These are phyloP conservation scores for Napeogenes sylphis DNA, from an alignment of 2,888 invertebrate genomes.

Conservation along the genomic window DNA sequence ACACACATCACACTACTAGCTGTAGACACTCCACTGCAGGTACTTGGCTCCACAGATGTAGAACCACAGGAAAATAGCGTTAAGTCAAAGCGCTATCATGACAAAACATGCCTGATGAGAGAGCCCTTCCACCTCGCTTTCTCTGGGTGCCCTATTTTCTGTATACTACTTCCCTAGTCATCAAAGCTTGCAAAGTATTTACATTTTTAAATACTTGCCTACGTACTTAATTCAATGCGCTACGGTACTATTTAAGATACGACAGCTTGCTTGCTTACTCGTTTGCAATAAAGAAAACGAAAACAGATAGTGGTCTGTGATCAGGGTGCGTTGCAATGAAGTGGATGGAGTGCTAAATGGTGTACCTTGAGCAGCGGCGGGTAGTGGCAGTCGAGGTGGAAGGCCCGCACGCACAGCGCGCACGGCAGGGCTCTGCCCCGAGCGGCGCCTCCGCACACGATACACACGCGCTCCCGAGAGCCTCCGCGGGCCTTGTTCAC, in stretches of 20 bases:
- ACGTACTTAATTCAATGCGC: no score
- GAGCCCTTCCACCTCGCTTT: neutral
- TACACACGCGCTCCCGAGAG: conserved; percentile 96
- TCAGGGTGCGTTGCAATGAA: neutral
- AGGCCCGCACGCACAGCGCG: conserved; percentile 93
- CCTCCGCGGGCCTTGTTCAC: conserved; percentile 95
- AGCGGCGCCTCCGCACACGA: conserved; percentile 78
- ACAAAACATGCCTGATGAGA: no score
- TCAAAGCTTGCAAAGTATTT: no score
- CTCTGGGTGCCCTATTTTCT: neutral
- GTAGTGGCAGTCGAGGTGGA: conserved; percentile 95
- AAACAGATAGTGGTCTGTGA: neutral
- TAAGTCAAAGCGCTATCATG: no score
- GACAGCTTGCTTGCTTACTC: no score
- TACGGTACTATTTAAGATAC: no score
- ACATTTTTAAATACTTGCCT: no score
- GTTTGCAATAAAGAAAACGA: no score
- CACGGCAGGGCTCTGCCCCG: conserved; percentile 85
- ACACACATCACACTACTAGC: neutral
- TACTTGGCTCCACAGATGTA: no score
- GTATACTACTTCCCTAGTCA: no score
- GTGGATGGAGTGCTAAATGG: neutral
- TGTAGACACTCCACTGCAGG: no score
- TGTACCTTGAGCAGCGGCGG: conserved; percentile 82
- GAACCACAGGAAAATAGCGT: no score